Conservation (phyloP, 1,140 invertebrate genomes). For the Leptonema lineaticorne region DNA sequence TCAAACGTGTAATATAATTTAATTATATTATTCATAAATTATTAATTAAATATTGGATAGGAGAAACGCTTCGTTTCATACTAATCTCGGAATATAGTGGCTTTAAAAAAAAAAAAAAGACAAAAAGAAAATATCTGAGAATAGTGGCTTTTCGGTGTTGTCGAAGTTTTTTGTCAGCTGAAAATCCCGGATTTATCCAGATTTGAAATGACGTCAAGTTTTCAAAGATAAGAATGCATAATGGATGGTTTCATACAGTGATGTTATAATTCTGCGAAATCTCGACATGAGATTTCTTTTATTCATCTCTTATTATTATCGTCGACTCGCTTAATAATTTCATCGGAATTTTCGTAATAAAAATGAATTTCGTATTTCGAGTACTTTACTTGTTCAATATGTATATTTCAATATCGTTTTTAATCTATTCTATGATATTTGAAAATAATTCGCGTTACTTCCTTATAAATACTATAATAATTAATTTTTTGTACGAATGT, state of each 20-base stretch:
- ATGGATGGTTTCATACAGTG: not conserved
- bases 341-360: not conserved
- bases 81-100: too few species aligned
- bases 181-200: not conserved
- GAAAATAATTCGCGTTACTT: not conserved
- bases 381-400: not conserved
- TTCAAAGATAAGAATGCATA: conserved; percentile 5
- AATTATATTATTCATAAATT: not conserved
- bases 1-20: not conserved
- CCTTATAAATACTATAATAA: not conserved
- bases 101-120: too few species aligned
- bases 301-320: not conserved
- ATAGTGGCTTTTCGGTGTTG: not conserved
- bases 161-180: not conserved
- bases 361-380: not conserved
- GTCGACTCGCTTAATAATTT: not conserved
- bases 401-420: not conserved
- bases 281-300: not conserved
- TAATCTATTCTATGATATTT: not conserved
- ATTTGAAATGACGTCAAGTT: not conserved
- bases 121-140: not conserved
- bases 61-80: not conserved
- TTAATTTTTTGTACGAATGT: too few species aligned
- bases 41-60: not conserved
- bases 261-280: not conserved